Base-by-base conservation (phyloP, 2,113 vertebrate species). In the Peromyscus polionotus region DNA sequence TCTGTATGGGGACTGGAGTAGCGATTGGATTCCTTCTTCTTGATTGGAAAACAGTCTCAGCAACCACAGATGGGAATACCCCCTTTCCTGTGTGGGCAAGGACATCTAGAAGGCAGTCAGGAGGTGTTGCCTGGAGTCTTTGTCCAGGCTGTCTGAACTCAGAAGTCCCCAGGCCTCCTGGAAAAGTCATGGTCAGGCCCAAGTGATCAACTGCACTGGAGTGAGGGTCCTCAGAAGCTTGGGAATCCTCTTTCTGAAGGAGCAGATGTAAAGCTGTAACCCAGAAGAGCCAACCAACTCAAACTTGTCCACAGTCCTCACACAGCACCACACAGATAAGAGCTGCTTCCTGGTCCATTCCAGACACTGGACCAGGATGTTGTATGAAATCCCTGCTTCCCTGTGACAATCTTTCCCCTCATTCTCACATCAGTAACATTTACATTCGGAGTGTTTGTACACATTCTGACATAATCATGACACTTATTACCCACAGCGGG, bases 391-490 rank as follows among this genome's bases (percentile, higher is more conserved):
- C 54, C 61, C 24, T 77, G 20, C 16, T 77, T 93, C 67, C 51
- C 65, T 19, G 65, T 91, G 42, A 24, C 28, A 91, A 93, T 48
- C 20, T 59, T 65, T 80, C 65, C 39, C 65, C 89, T 90, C 93
- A 95, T 75, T 70, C 85, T 67, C 90, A 86, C 85, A 85, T 70
- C 95, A 91, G 63, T 72, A 77, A 8, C 65, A 91, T 90, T 76
- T 65, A 14, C 51, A 28, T 91, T 88, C 42, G 22, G 92, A 77
- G 54, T 94, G 59, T 93, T 77, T 93, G 63, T 93, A 63, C 54
- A 94, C 81, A 33, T 22, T 94, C 73, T 96, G 84, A 75, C 72
- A 90, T 93, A 91, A 81, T 85, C 70, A 57, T 65, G 70, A n/a
- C 57, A 85, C 83, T 57, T 16, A 12, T 3, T 54, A 54, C 54